Evolutionary conservation across 2,113 vertebrate species (phyloP).

Genomic region (Poeciliopsis prolifica): DNA sequence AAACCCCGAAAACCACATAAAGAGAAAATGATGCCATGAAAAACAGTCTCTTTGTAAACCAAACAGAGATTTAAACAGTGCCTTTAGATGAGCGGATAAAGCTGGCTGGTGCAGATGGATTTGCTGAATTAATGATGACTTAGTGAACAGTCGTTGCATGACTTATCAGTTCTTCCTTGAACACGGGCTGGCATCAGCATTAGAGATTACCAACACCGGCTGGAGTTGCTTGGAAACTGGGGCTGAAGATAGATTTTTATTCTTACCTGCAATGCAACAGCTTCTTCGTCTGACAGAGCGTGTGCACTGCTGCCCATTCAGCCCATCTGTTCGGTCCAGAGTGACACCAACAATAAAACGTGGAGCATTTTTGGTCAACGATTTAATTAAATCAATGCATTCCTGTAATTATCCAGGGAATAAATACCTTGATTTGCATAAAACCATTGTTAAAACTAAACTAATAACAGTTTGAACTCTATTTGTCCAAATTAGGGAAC

Average conservation of each 20-base stretch:
- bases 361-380: neutral
- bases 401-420: neutral
- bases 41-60: neutral
- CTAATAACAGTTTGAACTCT: too few species aligned
- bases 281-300: neutral
- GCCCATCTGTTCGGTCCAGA: neutral
- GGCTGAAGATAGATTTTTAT: neutral
- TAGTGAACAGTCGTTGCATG: slow-evolving; percentile 14
- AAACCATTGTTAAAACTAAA: too few species aligned
- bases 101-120: slow-evolving; percentile 16
- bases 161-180: slow-evolving; percentile 10
- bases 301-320: neutral
- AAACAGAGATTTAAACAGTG: neutral
- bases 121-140: slow-evolving; percentile 56
- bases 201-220: neutral
- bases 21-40: neutral
- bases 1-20: neutral
- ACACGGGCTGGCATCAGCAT: neutral
- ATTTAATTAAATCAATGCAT: neutral
- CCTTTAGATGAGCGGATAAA: slow-evolving; percentile 4
- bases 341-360: neutral
- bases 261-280: neutral
- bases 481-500: too few species aligned
- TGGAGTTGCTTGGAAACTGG: slow-evolving; percentile 5
- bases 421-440: neutral